Base-by-base conservation (phyloP, 1,140 invertebrate species). In the Metaphire vulgaris region DNA sequence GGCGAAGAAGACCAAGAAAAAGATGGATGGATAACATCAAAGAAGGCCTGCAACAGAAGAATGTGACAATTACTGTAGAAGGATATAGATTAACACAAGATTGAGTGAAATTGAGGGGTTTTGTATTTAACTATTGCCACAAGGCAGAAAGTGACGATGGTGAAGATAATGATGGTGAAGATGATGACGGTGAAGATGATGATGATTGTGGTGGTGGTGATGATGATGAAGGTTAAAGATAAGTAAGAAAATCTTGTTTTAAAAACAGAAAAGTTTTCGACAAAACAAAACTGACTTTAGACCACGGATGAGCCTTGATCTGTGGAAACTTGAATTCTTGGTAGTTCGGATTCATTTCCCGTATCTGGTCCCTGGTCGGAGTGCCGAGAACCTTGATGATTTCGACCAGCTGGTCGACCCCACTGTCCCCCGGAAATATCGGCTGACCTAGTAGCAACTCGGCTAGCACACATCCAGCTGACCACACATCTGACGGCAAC, bases 281-380 rank as follows among this genome's bases (percentile, higher is more conserved):
- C 69, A 71, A 32, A 30, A 71, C 29, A 30, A 73, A 0, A 77
- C 76, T 31, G 14, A 78, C 77, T 92, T 98, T 98, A 87, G 94
- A 92, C 97, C 97, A 99, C 73, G 97, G 97, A 90, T 99, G 97
- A 83, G 96, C 96, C 88, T 98, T 99, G 87, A 99, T 99, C 88
- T 98, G 96, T 81, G 98, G 98, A 87, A 99, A 99, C 88, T 98
- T 98, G 88, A 99, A 99, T 89, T 99, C 97, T 81, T 96, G 98
- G 86, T 99, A 99, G 87, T 99, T 99, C 70, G 96, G 96, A 90
- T 99, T 99, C 98, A 99, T 99, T 88, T 99, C 96, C 83, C 95
- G 90, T 82, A 99, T 99, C 89, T 99, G 96, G 88, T 99, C 97
- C 82, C 95, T 91, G 79, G 96, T 98, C 26, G 98, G 98, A 79